Base-by-base conservation (phyloP, 1,140 invertebrate genomes). In the Drosophila triauraria region DNA sequence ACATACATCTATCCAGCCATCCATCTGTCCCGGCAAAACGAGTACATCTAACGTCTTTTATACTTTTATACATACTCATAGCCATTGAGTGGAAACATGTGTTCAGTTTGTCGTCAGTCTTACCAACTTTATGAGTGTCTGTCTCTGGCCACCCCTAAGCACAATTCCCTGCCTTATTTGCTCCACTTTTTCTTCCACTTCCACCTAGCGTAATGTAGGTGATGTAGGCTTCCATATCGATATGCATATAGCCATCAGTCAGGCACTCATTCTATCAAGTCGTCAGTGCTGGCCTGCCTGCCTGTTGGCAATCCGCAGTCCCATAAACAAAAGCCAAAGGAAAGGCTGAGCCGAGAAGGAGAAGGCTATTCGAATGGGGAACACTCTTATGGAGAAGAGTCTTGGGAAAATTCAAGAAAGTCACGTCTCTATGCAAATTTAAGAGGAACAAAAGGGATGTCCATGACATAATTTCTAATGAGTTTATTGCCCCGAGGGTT, bases 241-340 rank as follows among this genome's bases (percentile, higher is more conserved):
- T 84, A 80, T 87, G 80, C 72, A 88, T 84, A 78, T 65, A 63
- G 68, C 70, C 75, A 79, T 78, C 78, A 85, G 65, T 77, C 80
- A 75, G 77, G 42, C 72, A 83, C 70, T 77, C 72, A 81, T 72
- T 77, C 70, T 54, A 74, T 75, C 69, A 74, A 75, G 72, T 75
- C 58, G 51, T 64, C 71, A 74, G 69, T 60, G 20, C 8, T 48
- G 68, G 64, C 62, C 69, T 35, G 32, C 62, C 69, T 35, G 32
- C 32, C 8, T 57, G 71, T 57, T 48, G 71, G 67, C 76, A 82
- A 15, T 71, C 82, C 63, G 75, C 75, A 82, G 72, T 62, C 69
- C 77, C 78, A 71, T 78, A 84, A 80, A 84, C 77, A 77, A 83
- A 58, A 56, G 46, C 23, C 35, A 75, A 56, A 44, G 20, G 20